Conservation (phyloP, 2,113 vertebrate species). For the Accipiter virgatus region DNA sequence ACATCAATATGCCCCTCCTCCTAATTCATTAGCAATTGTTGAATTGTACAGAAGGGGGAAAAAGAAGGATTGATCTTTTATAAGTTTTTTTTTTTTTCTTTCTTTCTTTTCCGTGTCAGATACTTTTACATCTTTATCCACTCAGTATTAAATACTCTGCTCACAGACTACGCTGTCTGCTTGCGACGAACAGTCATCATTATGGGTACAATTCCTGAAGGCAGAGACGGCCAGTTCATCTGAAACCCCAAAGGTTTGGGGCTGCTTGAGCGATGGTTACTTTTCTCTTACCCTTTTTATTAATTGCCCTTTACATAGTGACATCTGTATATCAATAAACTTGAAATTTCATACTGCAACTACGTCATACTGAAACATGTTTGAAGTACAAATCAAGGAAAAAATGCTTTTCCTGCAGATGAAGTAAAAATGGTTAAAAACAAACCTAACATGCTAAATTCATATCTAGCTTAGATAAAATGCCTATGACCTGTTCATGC, state of each 20-base stretch:
- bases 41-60: conserved; percentile 70
- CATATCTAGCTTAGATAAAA: conserved; percentile 22
- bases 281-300: not conserved
- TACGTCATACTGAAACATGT: not conserved
- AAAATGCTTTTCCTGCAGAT: not conserved
- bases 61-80: conserved; percentile 83
- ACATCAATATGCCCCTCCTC: conserved; percentile 91
- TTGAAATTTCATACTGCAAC: not conserved
- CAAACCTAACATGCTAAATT: not conserved
- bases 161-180: not conserved
- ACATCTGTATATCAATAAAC: not conserved
- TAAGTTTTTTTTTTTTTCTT: not conserved
- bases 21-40: conserved; percentile 97
- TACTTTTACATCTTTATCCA: conserved; percentile 63
- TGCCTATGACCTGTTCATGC: not conserved
- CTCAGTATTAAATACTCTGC: conserved; percentile 39
- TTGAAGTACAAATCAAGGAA: conserved; percentile 7
- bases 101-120: conserved; percentile 26
- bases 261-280: not conserved
- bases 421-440: conserved; percentile 27
- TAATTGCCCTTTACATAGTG: not conserved
- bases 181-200: conserved; percentile 34
- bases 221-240: not conserved
- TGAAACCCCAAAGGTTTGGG: conserved; percentile 33
- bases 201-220: conserved; percentile 39